Evolutionary conservation across 2,113 vertebrate species (phyloP).

Genomic region (Gymnarchus niloticus): DNA sequence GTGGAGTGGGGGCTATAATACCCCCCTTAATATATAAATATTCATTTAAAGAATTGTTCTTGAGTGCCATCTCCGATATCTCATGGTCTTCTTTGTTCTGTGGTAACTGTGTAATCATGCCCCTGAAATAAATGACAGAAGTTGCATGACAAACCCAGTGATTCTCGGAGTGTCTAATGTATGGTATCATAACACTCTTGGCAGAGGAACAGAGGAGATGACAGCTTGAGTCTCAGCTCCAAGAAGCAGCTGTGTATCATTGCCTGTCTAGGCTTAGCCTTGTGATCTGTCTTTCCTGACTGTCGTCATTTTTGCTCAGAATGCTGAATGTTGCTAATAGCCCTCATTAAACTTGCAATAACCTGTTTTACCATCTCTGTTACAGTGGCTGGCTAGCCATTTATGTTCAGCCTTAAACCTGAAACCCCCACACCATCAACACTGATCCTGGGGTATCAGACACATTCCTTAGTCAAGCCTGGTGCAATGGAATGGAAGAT

Average conservation of each 20-base stretch:
- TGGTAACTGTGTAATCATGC: neutral
- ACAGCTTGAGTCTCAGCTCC: neutral
- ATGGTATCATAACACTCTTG: neutral
- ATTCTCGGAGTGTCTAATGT: neutral
- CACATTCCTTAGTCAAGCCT: neutral
- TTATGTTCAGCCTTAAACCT: too few species aligned
- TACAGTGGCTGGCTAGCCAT: neutral
- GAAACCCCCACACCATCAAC: neutral
- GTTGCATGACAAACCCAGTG: neutral
- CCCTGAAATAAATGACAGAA: too few species aligned
- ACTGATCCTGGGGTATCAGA: neutral
- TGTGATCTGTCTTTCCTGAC: neutral
- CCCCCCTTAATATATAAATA: too few species aligned
- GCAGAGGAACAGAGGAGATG: neutral
- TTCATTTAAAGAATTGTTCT: too few species aligned
- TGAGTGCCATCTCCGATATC: too few species aligned
- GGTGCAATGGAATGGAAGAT: neutral
- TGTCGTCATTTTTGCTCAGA: neutral
- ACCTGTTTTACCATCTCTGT: neutral
- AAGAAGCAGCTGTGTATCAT: neutral
- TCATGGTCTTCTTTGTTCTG: neutral
- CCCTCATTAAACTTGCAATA: neutral
- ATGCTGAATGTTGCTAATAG: neutral
- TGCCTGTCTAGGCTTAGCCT: neutral
- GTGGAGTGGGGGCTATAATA: neutral